Evolutionary conservation across 2,113 vertebrate genomes (phyloP), one percentile per base, ranked within the genome.

Genomic region (Euleptes europaea): DNA sequence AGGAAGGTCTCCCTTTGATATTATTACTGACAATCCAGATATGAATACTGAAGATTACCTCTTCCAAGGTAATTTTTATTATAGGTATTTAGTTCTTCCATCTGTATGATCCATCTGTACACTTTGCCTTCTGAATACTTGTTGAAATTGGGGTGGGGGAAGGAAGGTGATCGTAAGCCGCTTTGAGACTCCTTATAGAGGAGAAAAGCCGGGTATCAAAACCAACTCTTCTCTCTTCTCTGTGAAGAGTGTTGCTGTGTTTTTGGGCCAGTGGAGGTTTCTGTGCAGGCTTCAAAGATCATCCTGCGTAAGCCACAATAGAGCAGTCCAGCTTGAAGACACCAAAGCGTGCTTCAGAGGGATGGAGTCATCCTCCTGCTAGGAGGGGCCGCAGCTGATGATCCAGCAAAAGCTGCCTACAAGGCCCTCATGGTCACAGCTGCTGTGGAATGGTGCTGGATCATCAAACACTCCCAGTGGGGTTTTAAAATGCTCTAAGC

Each of bases 1-100:
- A 0, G 99, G 99, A 33, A 96, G 99, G 72, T 99, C 99, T 67
- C 99, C 99, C 0, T 99, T 99, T 12, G 99, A 99, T 94, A 99
- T 99, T 86, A 99, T 99, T 94, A 98, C 98, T 0, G 98, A 99
- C 97, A 99, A 99, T 98, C 98, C 99, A 1, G 99, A 99, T 95
- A 98, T 99, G 99, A 99, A 99, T 97, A 99, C 98, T 2, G 99
- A 99, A 94, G 99, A 99, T 95, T 99, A 99, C 96, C 98, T 99
- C 89, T 99, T 99, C 94, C 98, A 99, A 97, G 99, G 98, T 99
- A 90, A 54, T 89, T 40, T 19, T 31, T 23, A 15, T 51, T 26
- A 1, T 0, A 4, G 42, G 23, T 42, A 40, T 57, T 33, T 33
- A 38, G 38, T 31, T 47, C 7, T 1, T 21, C 7, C 0, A 6